Evolutionary conservation across 2,888 invertebrate genomes (phyloP).

Genomic region (Antitype chi): DNA sequence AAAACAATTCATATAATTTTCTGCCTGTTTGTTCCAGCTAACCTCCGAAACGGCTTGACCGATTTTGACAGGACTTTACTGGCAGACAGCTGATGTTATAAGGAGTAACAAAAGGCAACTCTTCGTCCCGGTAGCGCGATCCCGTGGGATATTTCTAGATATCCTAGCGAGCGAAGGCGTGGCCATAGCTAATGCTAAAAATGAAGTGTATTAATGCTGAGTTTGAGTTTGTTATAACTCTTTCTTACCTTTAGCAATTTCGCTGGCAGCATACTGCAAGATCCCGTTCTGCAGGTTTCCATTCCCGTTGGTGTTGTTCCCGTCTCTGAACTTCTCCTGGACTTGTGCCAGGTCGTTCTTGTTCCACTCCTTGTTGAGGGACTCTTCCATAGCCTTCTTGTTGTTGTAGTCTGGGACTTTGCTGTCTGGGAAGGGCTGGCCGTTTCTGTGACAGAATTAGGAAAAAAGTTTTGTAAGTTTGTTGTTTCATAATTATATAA

Average conservation of each 20-base stretch:
- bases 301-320: conserved; percentile 83
- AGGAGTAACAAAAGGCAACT: too few species aligned
- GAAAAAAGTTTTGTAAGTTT: not conserved
- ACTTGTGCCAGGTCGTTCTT: conserved; percentile 89
- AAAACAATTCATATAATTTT: too few species aligned
- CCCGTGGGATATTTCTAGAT: too few species aligned
- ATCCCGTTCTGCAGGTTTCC: conserved; percentile 87
- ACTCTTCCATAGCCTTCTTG: conserved; percentile 84
- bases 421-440: conserved; percentile 92
- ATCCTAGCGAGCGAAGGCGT: too few species aligned
- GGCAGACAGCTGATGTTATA: too few species aligned
- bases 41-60: too few species aligned
- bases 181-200: too few species aligned
- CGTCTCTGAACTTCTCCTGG: conserved; percentile 81
- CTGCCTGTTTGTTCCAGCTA: too few species aligned
- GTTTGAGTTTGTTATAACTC: not conserved
- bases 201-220: too few species aligned
- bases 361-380: conserved; percentile 82
- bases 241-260: conserved; percentile 91
- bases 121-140: too few species aligned
- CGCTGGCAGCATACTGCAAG: conserved; percentile 91
- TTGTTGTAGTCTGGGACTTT: conserved; percentile 90
- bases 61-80: too few species aligned
- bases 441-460: conserved; percentile 85
- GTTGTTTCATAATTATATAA: not conserved